Evolutionary conservation across 2,797 vertebrate species (phyloP).

Genomic region (Decapterus maruadsi): DNA sequence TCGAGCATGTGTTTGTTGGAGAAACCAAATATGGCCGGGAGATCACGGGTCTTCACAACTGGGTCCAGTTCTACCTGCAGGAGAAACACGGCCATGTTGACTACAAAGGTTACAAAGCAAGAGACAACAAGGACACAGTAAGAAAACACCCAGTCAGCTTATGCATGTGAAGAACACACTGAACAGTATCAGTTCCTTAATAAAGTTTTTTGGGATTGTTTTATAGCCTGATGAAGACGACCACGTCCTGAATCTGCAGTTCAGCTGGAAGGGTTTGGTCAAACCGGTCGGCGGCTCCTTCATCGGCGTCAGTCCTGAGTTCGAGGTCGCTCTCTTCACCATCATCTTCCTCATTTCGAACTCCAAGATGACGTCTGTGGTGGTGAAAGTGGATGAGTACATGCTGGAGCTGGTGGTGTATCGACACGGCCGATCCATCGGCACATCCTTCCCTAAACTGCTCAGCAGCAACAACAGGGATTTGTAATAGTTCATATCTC

Average conservation of each 20-base stretch:
- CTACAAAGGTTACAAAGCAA: slow-evolving; percentile 88
- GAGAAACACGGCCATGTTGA: slow-evolving; percentile 85
- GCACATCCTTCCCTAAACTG: slow-evolving; percentile 88
- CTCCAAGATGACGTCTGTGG: slow-evolving; percentile 78
- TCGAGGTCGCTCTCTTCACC: slow-evolving; percentile 89
- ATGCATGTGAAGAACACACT: background rate
- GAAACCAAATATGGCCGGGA: slow-evolving; percentile 84
- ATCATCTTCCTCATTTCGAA: slow-evolving; percentile 85
- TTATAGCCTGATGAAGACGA: slow-evolving; percentile 88
- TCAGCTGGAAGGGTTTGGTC: slow-evolving; percentile 88
- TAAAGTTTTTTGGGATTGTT: background rate
- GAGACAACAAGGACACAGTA: slow-evolving; percentile 84
- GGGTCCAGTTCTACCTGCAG: slow-evolving; percentile 91
- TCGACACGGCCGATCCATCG: slow-evolving; percentile 84
- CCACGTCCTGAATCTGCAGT: slow-evolving; percentile 90
- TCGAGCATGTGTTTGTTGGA: slow-evolving; percentile 91
- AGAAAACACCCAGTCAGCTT: slow-evolving; percentile 31
- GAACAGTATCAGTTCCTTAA: background rate
- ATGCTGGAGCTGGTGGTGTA: slow-evolving; percentile 84
- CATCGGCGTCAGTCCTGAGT: slow-evolving; percentile 88
- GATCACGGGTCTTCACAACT: slow-evolving; percentile 91
- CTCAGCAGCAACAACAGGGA: slow-evolving; percentile 84
- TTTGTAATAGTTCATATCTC: slow-evolving; percentile 34
- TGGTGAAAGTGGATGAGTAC: slow-evolving; percentile 85
- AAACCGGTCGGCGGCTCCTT: slow-evolving; percentile 87